phyloP scores from a whole-genome alignment of 2,888 invertebrate species.

The Macropis europaea region DNA sequence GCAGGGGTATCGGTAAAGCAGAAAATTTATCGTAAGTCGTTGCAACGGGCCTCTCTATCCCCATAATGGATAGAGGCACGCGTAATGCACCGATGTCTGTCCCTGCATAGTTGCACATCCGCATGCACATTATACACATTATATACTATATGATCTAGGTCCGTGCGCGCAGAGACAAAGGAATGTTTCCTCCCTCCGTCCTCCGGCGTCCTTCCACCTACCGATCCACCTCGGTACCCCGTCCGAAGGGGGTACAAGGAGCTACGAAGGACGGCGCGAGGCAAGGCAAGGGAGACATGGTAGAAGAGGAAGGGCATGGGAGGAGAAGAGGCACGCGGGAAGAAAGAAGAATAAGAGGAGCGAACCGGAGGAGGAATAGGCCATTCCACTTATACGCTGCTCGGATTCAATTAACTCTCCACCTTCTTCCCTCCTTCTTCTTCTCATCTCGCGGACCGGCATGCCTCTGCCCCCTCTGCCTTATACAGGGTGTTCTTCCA shows the following conservation, averaged over 20 bases:
- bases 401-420: conserved; percentile 79
- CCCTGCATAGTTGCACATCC: conserved; percentile 40
- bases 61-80: conserved; percentile 1
- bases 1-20: too few relatives aligned
- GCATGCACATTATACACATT: conserved; percentile 53
- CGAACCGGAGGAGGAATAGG: conserved; percentile 76
- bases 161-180: conserved; percentile 77
- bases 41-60: neutral
- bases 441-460: conserved; percentile 71
- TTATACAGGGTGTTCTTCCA: conserved; percentile 68
- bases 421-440: conserved; percentile 73
- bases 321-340: conserved; percentile 66
- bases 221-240: conserved; percentile 63
- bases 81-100: conserved; percentile 8
- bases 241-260: conserved; percentile 65
- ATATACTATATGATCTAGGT: conserved; percentile 68
- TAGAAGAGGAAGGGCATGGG: conserved; percentile 38
- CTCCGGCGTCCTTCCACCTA: conserved; percentile 68
- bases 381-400: conserved; percentile 80
- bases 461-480: conserved; percentile 66
- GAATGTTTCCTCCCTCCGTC: conserved; percentile 72
- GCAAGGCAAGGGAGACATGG: conserved; percentile 46
- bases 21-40: neutral
- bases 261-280: conserved; percentile 63
- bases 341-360: conserved; percentile 77